Evolutionary conservation across 2,797 vertebrate species (phyloP).

Genomic region (Taeniopygia guttata): DNA sequence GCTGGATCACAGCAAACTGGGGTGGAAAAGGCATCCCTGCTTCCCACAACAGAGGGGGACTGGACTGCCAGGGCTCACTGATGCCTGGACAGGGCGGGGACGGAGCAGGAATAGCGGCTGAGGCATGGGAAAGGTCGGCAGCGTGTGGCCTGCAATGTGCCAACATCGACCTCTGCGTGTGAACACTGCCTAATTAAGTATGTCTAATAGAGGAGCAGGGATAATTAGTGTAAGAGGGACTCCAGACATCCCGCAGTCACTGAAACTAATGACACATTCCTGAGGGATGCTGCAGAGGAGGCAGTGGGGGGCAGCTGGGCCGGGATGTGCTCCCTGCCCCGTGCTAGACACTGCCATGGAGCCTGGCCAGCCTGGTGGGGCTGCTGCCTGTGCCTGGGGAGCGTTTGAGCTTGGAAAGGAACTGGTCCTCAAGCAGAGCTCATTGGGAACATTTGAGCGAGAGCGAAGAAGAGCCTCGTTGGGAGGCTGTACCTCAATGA

Average conservation of each 20-base stretch:
- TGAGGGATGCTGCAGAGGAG: background rate
- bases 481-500: background rate
- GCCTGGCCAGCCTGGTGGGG: background rate
- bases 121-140: background rate
- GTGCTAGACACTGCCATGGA: fast-evolving
- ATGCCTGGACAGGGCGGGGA: fast-evolving
- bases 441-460: fast-evolving
- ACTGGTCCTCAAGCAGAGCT: background rate
- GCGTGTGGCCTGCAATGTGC: background rate
- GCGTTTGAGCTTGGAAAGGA: background rate
- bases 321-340: background rate
- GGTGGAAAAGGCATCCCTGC: background rate
- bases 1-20: background rate
- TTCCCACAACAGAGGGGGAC: background rate
- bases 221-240: slow-evolving; percentile 28
- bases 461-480: background rate
- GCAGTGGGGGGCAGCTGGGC: background rate
- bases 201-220: slow-evolving; percentile 17
- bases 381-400: background rate
- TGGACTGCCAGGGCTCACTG: background rate
- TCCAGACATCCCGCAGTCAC: background rate
- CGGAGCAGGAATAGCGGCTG: background rate
- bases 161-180: background rate
- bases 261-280: background rate
- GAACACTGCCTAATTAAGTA: slow-evolving; percentile 51